Conservation (phyloP, 2,888 invertebrate genomes). For the Villa cingulata region DNA sequence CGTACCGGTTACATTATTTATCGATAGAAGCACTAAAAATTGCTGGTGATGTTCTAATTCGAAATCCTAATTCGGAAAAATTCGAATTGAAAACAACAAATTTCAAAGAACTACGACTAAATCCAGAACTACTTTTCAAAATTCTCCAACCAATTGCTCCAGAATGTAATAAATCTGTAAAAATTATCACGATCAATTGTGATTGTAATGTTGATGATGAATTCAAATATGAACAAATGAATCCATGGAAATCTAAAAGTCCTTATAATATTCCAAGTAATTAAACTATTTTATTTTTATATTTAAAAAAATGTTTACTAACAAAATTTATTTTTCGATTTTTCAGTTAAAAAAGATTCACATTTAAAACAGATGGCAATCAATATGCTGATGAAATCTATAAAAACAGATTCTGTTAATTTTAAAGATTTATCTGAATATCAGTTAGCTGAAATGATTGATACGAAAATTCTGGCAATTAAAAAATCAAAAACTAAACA, state of each 20-base stretch:
- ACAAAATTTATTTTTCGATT: background rate
- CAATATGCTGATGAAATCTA: background rate
- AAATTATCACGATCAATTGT: too few relatives aligned
- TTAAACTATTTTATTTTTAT: background rate
- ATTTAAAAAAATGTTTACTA: background rate
- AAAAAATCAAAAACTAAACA: too few relatives aligned
- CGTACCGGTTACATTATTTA: background rate
- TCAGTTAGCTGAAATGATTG: background rate
- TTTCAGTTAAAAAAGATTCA: background rate
- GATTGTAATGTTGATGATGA: background rate
- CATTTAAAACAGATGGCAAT: background rate
- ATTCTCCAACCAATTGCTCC: background rate
- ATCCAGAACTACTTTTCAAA: background rate
- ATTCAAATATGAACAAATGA: background rate
- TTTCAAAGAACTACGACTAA: background rate
- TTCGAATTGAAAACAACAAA: background rate
- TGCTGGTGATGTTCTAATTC: background rate
- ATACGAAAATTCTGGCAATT: background rate
- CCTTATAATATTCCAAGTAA: background rate
- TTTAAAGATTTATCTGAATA: background rate
- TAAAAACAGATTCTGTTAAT: too few relatives aligned
- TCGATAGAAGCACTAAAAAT: background rate
- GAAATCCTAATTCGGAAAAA: background rate
- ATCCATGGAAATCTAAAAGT: background rate
- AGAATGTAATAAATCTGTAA: too few relatives aligned